Base-by-base conservation (phyloP, 2,113 vertebrate species). In the Ochotona curzoniae region DNA sequence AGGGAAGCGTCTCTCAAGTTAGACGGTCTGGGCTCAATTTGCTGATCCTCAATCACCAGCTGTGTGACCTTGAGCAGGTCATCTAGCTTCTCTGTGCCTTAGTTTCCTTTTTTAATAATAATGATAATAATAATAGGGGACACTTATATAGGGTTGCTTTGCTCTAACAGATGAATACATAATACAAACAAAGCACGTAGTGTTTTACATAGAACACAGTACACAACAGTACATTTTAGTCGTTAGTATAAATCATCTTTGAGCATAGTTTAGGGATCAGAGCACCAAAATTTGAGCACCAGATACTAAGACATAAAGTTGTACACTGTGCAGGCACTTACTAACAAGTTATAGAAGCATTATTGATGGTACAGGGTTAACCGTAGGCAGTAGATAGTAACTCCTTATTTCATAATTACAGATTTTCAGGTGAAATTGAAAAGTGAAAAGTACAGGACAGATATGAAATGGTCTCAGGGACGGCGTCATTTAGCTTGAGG, bases 21-120 rank as follows among this genome's bases (percentile, higher is more conserved):
- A 87, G 57, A 82, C 15, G 84, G 11, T 88, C 83, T 89, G 35
- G 25, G 25, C 82, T 80, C 64, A 78, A 71, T 93, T 70, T 12
- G 67, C 49, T 25, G 26, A 57, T 13, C 1, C 38, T 79, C 74
- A 47, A 30, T 83, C 57, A 44, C 6, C 14, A 92, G 35, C 8
- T 75, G 0, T 35, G 20, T 66, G 35, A 91, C 38, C 64, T 89
- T 82, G 10, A 87, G 35, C 18, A 70, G 69, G 35, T 93, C 64
- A 28, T 49, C 30, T 61, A 57, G 28, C 35, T 76, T 89, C 80
- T 89, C 71, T 82, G 67, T 63, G 44, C 47, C 80, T 90, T 90
- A 14, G 14, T 49, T 93, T 94, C 47, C 57, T 63, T 32, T n/a
- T 87, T 25, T 78, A 25, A 54, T 49, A 75, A 86, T 83, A 83